Percentiles rank a stretch among this genome's conserved stretches.
Evolutionary conservation across 1,140 invertebrate species (phyloP).

Genomic region (Drosophila triauraria): DNA sequence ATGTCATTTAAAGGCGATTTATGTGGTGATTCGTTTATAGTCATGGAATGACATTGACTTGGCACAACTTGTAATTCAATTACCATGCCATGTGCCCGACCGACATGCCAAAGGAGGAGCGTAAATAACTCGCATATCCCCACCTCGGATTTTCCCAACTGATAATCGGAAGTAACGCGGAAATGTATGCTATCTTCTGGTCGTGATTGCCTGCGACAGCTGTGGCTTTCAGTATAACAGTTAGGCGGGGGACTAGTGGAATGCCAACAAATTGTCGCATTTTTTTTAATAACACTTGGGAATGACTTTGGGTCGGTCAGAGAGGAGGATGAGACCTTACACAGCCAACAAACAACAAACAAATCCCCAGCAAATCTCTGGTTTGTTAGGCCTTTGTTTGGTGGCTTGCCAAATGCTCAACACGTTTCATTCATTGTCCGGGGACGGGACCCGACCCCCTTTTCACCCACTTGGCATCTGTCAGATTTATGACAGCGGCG

Average conservation of each 20-base stretch:
- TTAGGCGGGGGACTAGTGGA: background rate
- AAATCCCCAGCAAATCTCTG: slow-evolving; percentile 52
- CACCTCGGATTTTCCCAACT: background rate
- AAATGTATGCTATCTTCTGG: slow-evolving; percentile 45
- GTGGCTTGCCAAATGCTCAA: slow-evolving; percentile 66
- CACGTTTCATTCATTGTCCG: slow-evolving; percentile 52
- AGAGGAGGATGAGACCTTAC: background rate
- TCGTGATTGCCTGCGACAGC: slow-evolving; percentile 31
- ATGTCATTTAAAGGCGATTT: slow-evolving; percentile 54
- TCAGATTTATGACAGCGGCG: slow-evolving; percentile 68
- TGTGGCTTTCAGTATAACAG: slow-evolving; percentile 23
- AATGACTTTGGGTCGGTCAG: slow-evolving; percentile 24
- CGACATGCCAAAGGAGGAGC: slow-evolving; percentile 23
- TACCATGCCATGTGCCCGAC: slow-evolving; percentile 24
- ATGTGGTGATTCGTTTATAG: slow-evolving; percentile 34
- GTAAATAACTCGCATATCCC: background rate
- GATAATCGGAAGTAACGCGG: slow-evolving; percentile 40
- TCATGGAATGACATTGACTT: slow-evolving; percentile 51
- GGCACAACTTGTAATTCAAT: slow-evolving; percentile 67
- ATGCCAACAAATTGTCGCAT: slow-evolving; percentile 40
- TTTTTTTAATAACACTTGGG: slow-evolving; percentile 49
- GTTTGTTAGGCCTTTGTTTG: slow-evolving; percentile 48
- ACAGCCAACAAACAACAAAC: slow-evolving; percentile 25
- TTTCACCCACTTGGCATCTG: slow-evolving; percentile 65
- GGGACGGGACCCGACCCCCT: slow-evolving; percentile 14